Base-by-base conservation (phyloP, 2,797 vertebrate species). In the Pogoniulus pusillus region DNA sequence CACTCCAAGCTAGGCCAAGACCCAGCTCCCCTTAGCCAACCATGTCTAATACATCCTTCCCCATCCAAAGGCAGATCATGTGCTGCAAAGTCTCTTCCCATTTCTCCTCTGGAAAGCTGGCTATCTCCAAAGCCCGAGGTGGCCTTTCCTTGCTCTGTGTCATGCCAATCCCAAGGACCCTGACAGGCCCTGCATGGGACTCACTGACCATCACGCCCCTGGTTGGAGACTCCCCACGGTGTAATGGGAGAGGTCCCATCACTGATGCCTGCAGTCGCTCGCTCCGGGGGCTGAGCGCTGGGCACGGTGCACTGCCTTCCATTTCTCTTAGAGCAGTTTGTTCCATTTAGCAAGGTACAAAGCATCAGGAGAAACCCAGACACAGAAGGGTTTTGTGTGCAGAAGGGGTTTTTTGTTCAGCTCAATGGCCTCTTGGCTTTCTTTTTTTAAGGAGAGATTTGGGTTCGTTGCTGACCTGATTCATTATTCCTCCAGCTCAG, bases 11-110 rank as follows among this genome's bases (percentile, higher is more conserved):
- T 60, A 91, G 89, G 91, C 88, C 91, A 91, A 70, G 74, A 94
- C 87, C 89, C 91, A 89, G 3, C 54, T 93, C 78, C 90, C 84
- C 84, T 93, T 92, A 92, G 82, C 87, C 92, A 92, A 35, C 82
- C 91, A 82, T 74, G 57, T 86, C 86, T 93, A 91, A 93, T 75
- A 65, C 2, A 0, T 87, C 85, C 75, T 58, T 77, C 39, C 71
- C 91, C 86, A 51, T 81, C 89, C 73, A 54, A 85, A 84, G 45
- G 59, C 73, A 4, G 62, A 79, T 90, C 55, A 19, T 24, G 84
- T 32, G 72, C 75, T 30, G 22, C 2, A 1, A 58, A 78, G 55
- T 53, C 60, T 94, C 79, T 75, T 93, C 71, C 65, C 76, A 9
- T 41, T 92, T 76, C 54, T 81, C 89, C 76, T 34, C 4, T 0